Conservation (phyloP, 2,888 invertebrate species). For the Alloplasta piceator region DNA sequence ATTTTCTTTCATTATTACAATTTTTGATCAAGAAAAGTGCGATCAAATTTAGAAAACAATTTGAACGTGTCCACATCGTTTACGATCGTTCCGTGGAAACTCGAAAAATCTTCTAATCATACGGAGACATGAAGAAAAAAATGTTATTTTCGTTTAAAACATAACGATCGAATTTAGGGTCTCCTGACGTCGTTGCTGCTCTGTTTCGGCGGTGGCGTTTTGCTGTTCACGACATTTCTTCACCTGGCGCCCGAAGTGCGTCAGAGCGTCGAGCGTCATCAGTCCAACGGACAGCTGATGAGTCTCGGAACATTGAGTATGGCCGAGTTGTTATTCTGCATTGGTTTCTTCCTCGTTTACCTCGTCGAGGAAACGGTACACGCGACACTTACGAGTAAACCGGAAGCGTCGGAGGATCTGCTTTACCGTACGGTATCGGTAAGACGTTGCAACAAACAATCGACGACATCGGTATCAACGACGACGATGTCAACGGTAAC, state of each 20-base stretch:
- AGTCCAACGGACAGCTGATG: slow-evolving; percentile 83
- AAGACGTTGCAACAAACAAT: slow-evolving; percentile 83
- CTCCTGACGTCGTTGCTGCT: slow-evolving; percentile 85
- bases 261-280: slow-evolving; percentile 84
- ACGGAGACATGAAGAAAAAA: slow-evolving; percentile 12
- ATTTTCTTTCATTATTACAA: too few relatives aligned
- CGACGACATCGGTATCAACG: slow-evolving; percentile 70
- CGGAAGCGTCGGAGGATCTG: slow-evolving; percentile 82
- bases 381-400: slow-evolving; percentile 81
- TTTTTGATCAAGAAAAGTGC: too few relatives aligned
- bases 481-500: slow-evolving; percentile 63
- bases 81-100: slow-evolving; percentile 20
- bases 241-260: slow-evolving; percentile 88
- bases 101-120: not conserved
- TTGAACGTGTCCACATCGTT: too few relatives aligned
- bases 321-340: slow-evolving; percentile 86
- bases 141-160: slow-evolving; percentile 11
- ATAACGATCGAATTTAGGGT: slow-evolving; percentile 79
- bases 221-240: slow-evolving; percentile 87
- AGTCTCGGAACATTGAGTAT: slow-evolving; percentile 84
- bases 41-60: too few relatives aligned
- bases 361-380: slow-evolving; percentile 87
- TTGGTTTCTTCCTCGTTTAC: slow-evolving; percentile 88
- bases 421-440: slow-evolving; percentile 85
- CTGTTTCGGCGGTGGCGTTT: slow-evolving; percentile 88